Base-by-base conservation (phyloP, 2,888 invertebrate genomes). In the Gibbula magus region DNA sequence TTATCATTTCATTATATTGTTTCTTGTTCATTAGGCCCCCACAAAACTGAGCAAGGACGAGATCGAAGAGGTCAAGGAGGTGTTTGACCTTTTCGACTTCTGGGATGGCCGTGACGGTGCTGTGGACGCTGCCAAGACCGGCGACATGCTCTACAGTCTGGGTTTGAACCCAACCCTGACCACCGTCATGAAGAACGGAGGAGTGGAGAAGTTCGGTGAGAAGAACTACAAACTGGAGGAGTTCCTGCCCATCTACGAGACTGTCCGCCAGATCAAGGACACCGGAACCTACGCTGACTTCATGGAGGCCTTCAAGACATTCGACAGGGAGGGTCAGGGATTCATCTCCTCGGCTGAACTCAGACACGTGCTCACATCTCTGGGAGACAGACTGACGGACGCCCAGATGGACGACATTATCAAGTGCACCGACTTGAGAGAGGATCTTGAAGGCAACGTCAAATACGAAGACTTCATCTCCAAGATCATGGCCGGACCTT, bases 201-300 rank as follows among this genome's bases (percentile, higher is more conserved):
- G 98, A 91, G 97, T 98, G 94, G 97, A 98, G 94, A 98, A 98
- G 95, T 96, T 96, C 95, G 97, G 97, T 95, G 98, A 99, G 95
- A 99, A 99, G 94, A 95, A 95, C 93, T 94, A 99, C 93, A 96
- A 96, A 93, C 93, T 98, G 90, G 99, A 99, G 92, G 99, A 99
- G 95, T 99, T 99, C 96, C 95, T 99, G 93, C 99, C 99, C 93
- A 98, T 99, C 94, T 99, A 96, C 96, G 96, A 96, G 94, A 97
- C 98, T 93, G 95, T 96, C 91, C 97, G 97, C 95, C 97, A 98
- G 95, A 98, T 98, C 94, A 99, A 99, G 94, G 99, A 99, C 93
- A 96, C 96, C 93, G 99, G 99, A 88, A 96, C 96, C 93, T 98
- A 96, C 93, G 99, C 99, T 93, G 99, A 99, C 95, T 99, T 99